A percentile compares a stretch with the other conserved stretches of the same genome.
Evolutionary conservation across 2,113 vertebrate genomes (phyloP).

Genomic region (Aviceda subcristata): DNA sequence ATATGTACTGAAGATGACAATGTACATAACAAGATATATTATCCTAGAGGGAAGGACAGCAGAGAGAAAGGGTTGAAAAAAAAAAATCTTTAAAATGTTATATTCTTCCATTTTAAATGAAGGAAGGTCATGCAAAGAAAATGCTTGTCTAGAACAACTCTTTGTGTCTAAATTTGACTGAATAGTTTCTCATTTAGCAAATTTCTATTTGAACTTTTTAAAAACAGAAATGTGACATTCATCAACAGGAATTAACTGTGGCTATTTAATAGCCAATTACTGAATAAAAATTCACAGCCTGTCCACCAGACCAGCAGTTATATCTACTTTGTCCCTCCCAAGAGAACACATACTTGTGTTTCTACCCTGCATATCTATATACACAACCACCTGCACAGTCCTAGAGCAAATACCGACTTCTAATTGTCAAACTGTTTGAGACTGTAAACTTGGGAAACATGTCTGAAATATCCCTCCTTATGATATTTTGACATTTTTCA

Average conservation of each 20-base stretch:
- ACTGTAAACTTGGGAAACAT: neutral
- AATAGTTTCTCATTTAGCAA: neutral
- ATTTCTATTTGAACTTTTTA: neutral
- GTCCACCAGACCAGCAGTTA: neutral
- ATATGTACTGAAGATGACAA: neutral
- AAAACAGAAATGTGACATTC: neutral
- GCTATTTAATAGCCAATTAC: neutral
- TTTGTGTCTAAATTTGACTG: neutral
- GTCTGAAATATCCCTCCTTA: neutral
- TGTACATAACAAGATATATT: neutral
- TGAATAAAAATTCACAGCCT: neutral
- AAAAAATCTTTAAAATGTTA: neutral
- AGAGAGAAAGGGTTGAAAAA: neutral
- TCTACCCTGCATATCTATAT: neutral
- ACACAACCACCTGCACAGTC: neutral
- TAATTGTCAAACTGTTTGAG: neutral
- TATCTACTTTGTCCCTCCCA: neutral
- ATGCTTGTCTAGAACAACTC: neutral
- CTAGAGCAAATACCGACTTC: neutral
- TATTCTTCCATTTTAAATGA: neutral
- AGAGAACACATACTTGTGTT: neutral
- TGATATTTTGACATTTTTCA: neutral
- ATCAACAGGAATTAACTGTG: neutral
- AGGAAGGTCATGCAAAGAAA: neutral
- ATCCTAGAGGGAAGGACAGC: neutral